A percentile compares a stretch with the other conserved stretches of the same genome.
Conservation (phyloP, 2,113 vertebrate genomes). For the Nannobrachium achirus region DNA sequence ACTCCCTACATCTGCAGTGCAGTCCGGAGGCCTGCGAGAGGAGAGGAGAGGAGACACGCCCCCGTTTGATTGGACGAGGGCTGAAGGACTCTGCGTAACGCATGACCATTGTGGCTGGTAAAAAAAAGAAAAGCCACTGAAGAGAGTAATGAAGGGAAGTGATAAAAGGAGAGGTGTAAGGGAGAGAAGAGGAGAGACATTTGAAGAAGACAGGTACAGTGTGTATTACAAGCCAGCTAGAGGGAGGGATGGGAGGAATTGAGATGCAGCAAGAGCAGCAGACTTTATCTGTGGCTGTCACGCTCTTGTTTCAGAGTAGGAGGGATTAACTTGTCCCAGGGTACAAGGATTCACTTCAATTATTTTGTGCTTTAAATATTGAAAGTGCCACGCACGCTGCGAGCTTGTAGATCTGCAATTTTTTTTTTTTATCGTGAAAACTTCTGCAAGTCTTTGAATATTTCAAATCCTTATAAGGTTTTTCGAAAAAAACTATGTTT, state of each 20-base stretch:
- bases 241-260: constrained; percentile 10
- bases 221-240: constrained; percentile 3
- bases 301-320: constrained; percentile 32
- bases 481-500: no score
- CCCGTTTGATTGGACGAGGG: constrained; percentile 23
- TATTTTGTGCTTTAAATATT: no score
- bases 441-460: no score
- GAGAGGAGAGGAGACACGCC: constrained; percentile 20
- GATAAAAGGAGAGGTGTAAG: not conserved
- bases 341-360: no score
- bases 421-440: no score
- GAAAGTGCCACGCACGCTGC: no score
- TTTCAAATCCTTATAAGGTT: no score
- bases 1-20: constrained; percentile 44
- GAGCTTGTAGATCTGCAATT: no score
- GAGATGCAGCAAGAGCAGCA: constrained; percentile 18
- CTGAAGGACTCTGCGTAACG: constrained; percentile 22
- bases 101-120: constrained; percentile 26
- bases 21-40: constrained; percentile 25
- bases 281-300: constrained; percentile 3
- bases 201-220: not conserved
- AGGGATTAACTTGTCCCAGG: constrained; percentile 9
- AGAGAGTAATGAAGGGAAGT: not conserved
- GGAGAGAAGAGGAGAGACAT: not conserved
- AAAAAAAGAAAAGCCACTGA: constrained; percentile 14